Evolutionary conservation across 1,140 invertebrate genomes (phyloP), one percentile per base, ranked within the genome.

Genomic region (Neodiprion lecontei): DNA sequence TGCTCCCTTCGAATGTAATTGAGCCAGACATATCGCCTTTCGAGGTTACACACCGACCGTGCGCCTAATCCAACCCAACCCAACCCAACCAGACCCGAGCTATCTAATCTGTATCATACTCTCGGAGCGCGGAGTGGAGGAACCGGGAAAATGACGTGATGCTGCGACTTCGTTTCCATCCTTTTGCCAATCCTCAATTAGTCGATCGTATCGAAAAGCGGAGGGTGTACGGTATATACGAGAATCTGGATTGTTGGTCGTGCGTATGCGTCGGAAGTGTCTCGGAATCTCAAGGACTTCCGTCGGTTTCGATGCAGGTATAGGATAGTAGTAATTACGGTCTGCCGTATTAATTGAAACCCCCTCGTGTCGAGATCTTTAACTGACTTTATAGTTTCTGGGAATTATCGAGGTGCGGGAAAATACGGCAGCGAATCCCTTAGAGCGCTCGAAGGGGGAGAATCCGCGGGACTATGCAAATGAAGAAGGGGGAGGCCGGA

Each of bases 71-170:
- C 76, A 75, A 79, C 75, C 76, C 74, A 74, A 77, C 53, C 72
- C 65, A 75, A 53, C 14, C 61, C 76, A 75, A 79, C 75, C 76
- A 78, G 75, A 50, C 75, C 75, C 72, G 73, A 76, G 73, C 74
- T 79, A 78, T 76, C 28, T 40, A 40, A 40, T 40, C 28, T 40
- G 28, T 40, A 40, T 1, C 28, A 5, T 40, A 40, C 28, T 40
- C 28, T 40, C 2, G 28, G 17, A 21, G 17, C 0, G 28, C 28
- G 28, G 28, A 40, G 28, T 40, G 28, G 28, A 1, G 28, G 28
- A 40, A 40, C 28, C 28, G 28, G 28, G 5, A 5, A 40, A 1
- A 40, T 40, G 28, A 40, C 28, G 28, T 1, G 28, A 40, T 40
- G 28, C 1, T 40, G 28, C 28, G 28, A 40, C 28, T 40, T 40